Evolutionary conservation across 2,888 invertebrate genomes (phyloP), one percentile per base, ranked within the genome.

Genomic region (Steinernema hermaphroditum): DNA sequence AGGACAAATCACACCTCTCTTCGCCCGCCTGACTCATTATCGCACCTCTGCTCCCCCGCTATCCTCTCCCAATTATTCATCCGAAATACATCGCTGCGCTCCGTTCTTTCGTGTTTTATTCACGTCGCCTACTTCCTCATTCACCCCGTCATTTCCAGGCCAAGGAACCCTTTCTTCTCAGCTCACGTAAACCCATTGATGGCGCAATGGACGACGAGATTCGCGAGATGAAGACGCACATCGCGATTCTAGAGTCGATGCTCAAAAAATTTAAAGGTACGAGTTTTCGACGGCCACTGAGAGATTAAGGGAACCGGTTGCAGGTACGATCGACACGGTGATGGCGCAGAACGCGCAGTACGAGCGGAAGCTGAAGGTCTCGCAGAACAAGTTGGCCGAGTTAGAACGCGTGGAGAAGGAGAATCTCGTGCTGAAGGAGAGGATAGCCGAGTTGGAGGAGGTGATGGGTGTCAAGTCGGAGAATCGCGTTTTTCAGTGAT

Each of bases 251-350:
- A 27, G 62, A 62, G 27, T 16, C 32, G 29, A 62, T 62, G 62
- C 22, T 62, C 34, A 62, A 62, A 62, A 34, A 62, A 14, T 62
- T 62, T n/a, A 62, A 32, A 62, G 62, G 62, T 62, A 62, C 62
- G 32, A 32, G 62, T 62, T 62, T 29, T 32, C 50, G 4, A 6
- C 50, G 22, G 24, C 24, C 24, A 50, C 22, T 12, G 50, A 22
- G 22, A 12, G 19, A 22, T 14, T 2, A 16, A 12, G 32, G 16
- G 29, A 62, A 62, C 62, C 32, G 32, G 62, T 62, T 62, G 22
- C 62, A 62, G 62, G 62, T 62, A 62, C 62, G 32, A 62, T 62
- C 16, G 62, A 62, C 62, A 14, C 16, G 16, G 32, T 62, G 32
- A 34, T 62, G 62, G 16, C 29, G 29, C 29, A 32, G 27, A 32